Percentiles rank a stretch among this genome's conserved stretches.
These are phyloP conservation scores for Chaetodon trifasciatus DNA, from an alignment of 2,797 vertebrate genomes.

Conservation along the genomic window DNA sequence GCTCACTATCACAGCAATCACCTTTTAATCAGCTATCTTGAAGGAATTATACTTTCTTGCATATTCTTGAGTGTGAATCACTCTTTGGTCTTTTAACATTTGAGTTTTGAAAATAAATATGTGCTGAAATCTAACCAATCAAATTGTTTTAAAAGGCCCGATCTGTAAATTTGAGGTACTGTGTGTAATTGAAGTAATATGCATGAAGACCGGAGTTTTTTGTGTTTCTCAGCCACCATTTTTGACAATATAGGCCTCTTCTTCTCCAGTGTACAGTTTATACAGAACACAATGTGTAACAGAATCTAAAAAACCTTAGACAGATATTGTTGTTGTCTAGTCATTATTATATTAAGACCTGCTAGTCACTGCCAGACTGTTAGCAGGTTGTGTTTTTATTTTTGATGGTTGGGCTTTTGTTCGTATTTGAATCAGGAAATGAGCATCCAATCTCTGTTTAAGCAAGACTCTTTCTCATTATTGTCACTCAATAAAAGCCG, in stretches of 20 bases:
- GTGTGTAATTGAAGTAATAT: background rate
- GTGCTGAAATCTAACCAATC: background rate
- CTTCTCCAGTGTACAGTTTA: background rate
- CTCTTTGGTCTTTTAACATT: background rate
- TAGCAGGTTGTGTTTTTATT: background rate
- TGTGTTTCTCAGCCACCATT: background rate
- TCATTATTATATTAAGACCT: background rate
- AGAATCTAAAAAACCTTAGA: background rate
- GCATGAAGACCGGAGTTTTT: background rate
- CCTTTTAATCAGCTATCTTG: background rate
- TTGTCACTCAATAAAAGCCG: background rate
- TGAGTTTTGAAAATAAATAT: background rate
- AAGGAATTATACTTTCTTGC: slow-evolving; percentile 5
- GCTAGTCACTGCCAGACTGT: slow-evolving; percentile 1
- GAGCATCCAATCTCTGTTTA: background rate
- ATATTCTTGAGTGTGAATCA: slow-evolving; percentile 10
- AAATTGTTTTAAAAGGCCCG: background rate
- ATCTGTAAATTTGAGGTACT: no score
- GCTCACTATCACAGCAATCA: background rate
- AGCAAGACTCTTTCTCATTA: background rate
- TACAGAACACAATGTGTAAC: background rate
- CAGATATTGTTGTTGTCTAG: background rate
- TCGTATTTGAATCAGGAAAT: background rate
- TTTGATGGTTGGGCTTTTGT: background rate
- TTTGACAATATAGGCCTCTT: background rate